Conservation (phyloP, 2,113 vertebrate genomes). For the Catharus minimus region DNA sequence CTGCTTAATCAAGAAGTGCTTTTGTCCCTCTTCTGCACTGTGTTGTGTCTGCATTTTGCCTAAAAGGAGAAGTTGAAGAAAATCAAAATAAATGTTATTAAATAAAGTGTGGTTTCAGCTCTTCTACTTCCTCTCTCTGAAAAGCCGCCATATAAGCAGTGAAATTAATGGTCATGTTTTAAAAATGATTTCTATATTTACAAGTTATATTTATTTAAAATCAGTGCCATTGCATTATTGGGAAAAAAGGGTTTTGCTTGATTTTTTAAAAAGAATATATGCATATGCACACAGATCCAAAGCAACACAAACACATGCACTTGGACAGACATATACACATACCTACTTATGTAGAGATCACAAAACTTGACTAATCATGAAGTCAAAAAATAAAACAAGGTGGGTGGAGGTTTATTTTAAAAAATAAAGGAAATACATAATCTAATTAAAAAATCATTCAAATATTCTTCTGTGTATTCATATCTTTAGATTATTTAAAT, state of each 20-base stretch:
- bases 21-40: not conserved
- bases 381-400: not conserved
- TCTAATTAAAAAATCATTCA: not conserved
- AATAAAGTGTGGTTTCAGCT: not conserved
- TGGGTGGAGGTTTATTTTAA: not conserved
- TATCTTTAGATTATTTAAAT: not conserved
- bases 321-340: fast-evolving
- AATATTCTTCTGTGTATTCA: not conserved
- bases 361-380: not conserved
- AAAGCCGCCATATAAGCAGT: not conserved
- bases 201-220: not conserved
- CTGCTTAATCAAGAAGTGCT: not conserved
- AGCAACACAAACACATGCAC: not conserved
- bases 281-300: not conserved
- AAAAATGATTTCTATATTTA: not conserved
- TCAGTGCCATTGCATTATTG: not conserved
- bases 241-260: not conserved
- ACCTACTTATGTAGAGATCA: not conserved
- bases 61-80: not conserved
- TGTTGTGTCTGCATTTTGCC: not conserved
- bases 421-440: not conserved
- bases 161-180: not conserved
- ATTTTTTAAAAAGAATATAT: not conserved
- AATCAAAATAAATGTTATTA: not conserved
- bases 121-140: not conserved